Conservation (phyloP, 2,113 vertebrate genomes). For the Buteo buteo region DNA sequence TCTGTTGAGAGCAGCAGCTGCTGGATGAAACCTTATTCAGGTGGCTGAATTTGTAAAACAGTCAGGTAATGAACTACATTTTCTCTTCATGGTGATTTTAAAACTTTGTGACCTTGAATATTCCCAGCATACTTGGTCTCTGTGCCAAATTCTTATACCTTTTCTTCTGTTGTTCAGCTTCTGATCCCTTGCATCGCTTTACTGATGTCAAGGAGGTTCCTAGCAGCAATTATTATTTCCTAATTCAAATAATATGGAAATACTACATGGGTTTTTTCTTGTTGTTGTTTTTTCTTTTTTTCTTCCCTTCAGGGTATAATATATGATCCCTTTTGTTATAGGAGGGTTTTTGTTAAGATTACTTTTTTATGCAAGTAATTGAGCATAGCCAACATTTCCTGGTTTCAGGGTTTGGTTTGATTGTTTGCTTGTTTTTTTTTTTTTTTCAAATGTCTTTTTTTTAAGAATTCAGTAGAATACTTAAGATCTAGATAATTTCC, state of each 20-base stretch:
- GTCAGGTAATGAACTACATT: background rate
- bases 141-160: background rate
- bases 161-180: background rate
- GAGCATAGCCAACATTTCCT: background rate
- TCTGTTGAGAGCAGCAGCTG: background rate
- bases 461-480: background rate
- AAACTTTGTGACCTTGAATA: background rate
- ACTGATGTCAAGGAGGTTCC: background rate
- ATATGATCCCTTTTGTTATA: background rate
- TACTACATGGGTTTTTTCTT: background rate
- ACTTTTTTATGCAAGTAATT: background rate
- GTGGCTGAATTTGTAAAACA: background rate
- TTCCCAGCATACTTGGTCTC: fast-evolving
- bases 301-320: background rate
- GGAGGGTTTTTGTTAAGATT: background rate
- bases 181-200: background rate
- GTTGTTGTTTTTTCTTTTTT: too few species aligned
- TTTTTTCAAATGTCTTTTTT: background rate
- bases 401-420: background rate
- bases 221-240: background rate
- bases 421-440: too few species aligned
- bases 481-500: background rate
- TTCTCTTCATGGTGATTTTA: background rate
- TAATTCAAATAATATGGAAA: background rate
- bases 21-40: background rate